Conservation (phyloP, 2,888 invertebrate species). For the Nephrocerus scutellatus region DNA sequence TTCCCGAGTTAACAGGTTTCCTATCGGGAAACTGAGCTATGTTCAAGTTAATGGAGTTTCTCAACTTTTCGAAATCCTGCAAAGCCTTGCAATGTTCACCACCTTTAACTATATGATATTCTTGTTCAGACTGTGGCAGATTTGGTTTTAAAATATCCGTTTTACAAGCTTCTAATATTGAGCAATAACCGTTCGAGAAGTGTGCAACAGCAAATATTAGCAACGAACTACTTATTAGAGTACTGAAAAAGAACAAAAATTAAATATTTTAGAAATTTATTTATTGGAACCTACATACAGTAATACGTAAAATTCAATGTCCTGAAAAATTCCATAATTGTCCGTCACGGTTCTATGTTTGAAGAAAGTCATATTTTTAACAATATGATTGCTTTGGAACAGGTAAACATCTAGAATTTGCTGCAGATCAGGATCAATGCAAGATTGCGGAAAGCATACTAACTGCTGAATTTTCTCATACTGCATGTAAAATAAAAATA, state of each 20-base stretch:
- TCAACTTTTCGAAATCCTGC: slow-evolving; percentile 17
- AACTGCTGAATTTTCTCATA: slow-evolving; percentile 31
- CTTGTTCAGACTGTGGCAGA: too few species aligned
- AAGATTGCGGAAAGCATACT: slow-evolving; percentile 35
- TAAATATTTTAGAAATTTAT: background rate
- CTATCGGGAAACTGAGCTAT: slow-evolving; percentile 12
- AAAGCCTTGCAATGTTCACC: too few species aligned
- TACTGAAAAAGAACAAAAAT: background rate
- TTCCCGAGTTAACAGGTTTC: slow-evolving; percentile 9
- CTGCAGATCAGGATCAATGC: slow-evolving; percentile 28
- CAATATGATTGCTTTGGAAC: slow-evolving; percentile 30
- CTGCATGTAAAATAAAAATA: slow-evolving; percentile 18
- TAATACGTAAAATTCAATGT: slow-evolving; percentile 32
- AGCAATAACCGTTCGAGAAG: slow-evolving; percentile 4
- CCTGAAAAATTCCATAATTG: slow-evolving; percentile 29
- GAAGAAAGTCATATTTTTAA: slow-evolving; percentile 30
- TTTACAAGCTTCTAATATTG: too few species aligned
- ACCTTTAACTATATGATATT: too few species aligned
- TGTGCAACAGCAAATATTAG: slow-evolving; percentile 1
- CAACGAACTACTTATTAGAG: background rate
- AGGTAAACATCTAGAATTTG: slow-evolving; percentile 31
- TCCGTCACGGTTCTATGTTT: slow-evolving; percentile 28
- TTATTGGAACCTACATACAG: slow-evolving; percentile 25
- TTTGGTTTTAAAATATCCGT: too few species aligned
- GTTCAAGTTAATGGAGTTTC: slow-evolving; percentile 13